Base-by-base conservation (phyloP, 1,140 invertebrate genomes). In the Amphibalanus amphitrite region DNA sequence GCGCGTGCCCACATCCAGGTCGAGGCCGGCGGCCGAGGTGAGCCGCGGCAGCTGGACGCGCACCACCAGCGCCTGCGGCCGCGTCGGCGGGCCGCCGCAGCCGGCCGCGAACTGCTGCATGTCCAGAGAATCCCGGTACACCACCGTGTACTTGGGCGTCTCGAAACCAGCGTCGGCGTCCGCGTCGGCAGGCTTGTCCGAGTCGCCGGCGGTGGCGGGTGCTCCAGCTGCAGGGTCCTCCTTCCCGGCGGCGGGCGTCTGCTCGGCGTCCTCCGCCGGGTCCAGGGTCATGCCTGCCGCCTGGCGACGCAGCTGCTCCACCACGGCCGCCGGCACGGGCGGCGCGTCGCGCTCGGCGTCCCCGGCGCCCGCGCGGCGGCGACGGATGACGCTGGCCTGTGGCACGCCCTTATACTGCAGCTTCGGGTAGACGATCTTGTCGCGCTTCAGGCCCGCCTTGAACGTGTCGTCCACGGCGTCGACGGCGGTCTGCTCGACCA, bases 401-500 rank as follows among this genome's bases (percentile, higher is more conserved):
- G 26, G 65, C 28, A 26, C 28, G n/a, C 65, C 65, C n/a, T 67
- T 67, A 26, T 67, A 67, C 65, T 67, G 26, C 10, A 67, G n/a
- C 26, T 67, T 67, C 23, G 65, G 65, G 28, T 67, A 67, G 26
- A 10, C 65, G 20, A 70, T 17, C 29, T 72, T 40, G 28, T 79
- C 79, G 30, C 76, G 71, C 69, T 81, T 79, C 28, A 82, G 30
- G 59, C 76, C 77, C 13, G 80, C 76, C 69, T 75, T 75, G 76
- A 82, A 82, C 72, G 81, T 79, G 33, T 74, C 69, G 38, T 64
- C 59, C 68, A 83, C 78, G 13, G 79, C 81, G 67, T 83, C 80
- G 29, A 83, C 20, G 29, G 83, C 83, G 29, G 79, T 82, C 64
- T 83, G 79, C 72, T 82, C 76, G 0, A 83, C 73, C 25, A 82